Conservation (phyloP, 2,113 vertebrate species). For the Pterocles gutturalis region DNA sequence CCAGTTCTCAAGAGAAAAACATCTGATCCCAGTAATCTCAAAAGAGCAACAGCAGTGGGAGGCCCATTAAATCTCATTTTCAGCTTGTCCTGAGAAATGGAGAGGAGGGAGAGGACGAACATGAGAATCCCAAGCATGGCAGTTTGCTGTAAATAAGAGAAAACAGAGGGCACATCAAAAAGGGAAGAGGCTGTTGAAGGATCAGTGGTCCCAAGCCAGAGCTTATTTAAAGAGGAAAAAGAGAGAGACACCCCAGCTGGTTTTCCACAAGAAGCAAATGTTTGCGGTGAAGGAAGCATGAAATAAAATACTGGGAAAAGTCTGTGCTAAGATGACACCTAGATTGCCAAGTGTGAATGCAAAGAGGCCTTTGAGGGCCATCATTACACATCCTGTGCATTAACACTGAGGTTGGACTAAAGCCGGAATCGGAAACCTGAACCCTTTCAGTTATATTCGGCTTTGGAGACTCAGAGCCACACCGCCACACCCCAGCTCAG, state of each 20-base stretch:
- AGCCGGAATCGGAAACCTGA: neutral
- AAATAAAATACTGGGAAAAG: slow-evolving; percentile 36
- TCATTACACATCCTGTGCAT: neutral
- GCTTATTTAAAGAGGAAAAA: slow-evolving; percentile 21
- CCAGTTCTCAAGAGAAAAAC: slow-evolving; percentile 46
- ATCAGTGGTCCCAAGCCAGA: slow-evolving; percentile 6
- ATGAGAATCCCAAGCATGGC: slow-evolving; percentile 48
- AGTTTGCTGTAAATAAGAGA: slow-evolving; percentile 58
- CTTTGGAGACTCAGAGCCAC: neutral
- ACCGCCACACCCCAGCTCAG: neutral
- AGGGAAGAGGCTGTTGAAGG: slow-evolving; percentile 38
- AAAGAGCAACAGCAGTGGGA: slow-evolving; percentile 69
- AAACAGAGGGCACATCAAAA: slow-evolving; percentile 55
- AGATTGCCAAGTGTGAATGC: neutral
- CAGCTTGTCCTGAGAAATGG: slow-evolving; percentile 61
- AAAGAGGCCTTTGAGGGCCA: slow-evolving; percentile 25
- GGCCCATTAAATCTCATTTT: slow-evolving; percentile 61
- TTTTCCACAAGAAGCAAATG: neutral
- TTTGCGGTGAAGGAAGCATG: neutral
- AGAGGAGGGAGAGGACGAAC: slow-evolving; percentile 39
- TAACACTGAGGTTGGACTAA: neutral
- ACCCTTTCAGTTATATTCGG: neutral
- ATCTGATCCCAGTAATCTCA: slow-evolving; percentile 73
- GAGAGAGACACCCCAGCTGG: neutral
- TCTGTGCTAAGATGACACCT: neutral